A percentile compares a stretch with the other conserved stretches of the same genome.
Evolutionary conservation across 2,888 invertebrate genomes (phyloP).

Genomic region (Adela reaumurella): DNA sequence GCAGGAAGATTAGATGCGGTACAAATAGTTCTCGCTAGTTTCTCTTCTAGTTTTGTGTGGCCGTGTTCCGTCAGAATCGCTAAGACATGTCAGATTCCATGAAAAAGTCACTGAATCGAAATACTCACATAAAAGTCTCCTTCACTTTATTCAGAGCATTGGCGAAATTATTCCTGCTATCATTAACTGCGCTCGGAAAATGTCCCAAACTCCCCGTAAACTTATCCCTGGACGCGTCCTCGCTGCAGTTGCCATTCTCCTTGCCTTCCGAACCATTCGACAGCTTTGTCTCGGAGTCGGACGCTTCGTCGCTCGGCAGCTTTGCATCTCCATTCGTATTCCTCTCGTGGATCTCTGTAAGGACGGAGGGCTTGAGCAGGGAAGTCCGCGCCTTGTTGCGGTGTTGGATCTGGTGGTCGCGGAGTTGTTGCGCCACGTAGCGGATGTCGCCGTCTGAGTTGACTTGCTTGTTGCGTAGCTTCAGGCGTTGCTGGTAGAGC

Average conservation of each 20-base stretch:
- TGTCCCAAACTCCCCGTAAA: conserved; percentile 29
- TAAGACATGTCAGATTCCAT: too few species aligned
- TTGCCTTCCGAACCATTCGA: conserved; percentile 26
- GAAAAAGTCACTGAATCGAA: too few species aligned
- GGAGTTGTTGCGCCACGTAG: conserved; percentile 41
- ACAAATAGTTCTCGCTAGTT: too few species aligned
- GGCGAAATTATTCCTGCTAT: conserved; percentile 38
- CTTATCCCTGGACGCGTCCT: conserved; percentile 29
- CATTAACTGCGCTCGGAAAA: conserved; percentile 27
- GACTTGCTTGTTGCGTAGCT: conserved; percentile 38
- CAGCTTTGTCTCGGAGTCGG: conserved; percentile 35
- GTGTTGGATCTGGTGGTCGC: conserved; percentile 40
- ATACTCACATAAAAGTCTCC: conserved; percentile 37
- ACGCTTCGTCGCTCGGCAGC: conserved; percentile 19
- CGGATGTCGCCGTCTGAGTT: conserved; percentile 42
- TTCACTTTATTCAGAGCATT: conserved; percentile 46
- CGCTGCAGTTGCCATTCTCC: conserved; percentile 35
- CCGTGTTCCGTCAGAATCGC: too few species aligned
- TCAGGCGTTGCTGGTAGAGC: conserved; percentile 44
- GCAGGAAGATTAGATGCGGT: too few species aligned
- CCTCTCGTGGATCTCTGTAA: conserved; percentile 45
- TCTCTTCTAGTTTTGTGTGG: too few species aligned
- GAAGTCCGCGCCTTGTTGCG: conserved; percentile 33
- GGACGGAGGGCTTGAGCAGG: conserved; percentile 41
- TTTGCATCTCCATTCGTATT: conserved; percentile 27